Evolutionary conservation across 1,140 invertebrate genomes (phyloP).

Genomic region (Aphelenchoides besseyi): DNA sequence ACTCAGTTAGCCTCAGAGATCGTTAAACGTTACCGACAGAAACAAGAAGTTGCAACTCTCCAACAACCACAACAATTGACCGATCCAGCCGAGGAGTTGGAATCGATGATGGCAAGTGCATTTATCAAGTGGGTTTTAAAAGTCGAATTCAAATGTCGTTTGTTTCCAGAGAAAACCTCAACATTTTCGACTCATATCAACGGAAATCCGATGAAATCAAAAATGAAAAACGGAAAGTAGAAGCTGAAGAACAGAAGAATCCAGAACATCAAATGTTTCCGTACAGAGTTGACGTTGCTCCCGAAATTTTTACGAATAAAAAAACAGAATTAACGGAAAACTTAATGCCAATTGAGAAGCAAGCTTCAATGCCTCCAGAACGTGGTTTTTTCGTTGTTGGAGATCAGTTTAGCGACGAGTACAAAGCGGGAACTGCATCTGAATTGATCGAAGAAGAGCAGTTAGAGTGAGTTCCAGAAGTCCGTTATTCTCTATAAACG

Average conservation of each 20-base stretch:
- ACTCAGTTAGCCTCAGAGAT: not conserved
- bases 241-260: not conserved
- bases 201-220: not conserved
- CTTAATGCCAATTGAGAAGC: too few relatives aligned
- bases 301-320: not conserved
- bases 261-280: not conserved
- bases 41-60: not conserved
- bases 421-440: constrained; percentile 30
- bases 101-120: constrained; percentile 15
- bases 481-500: not conserved
- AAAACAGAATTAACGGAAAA: not conserved
- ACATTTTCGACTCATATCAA: not conserved
- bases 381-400: not conserved
- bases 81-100: constrained; percentile 16
- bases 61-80: not conserved
- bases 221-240: constrained; percentile 12
- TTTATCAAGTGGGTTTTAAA: constrained; percentile 22
- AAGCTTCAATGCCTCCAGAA: constrained; percentile 11
- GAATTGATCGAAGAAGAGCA: constrained; percentile 44
- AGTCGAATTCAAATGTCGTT: not conserved
- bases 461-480: constrained; percentile 44
- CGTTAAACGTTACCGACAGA: not conserved
- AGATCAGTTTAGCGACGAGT: constrained; percentile 39
- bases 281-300: not conserved
- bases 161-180: not conserved